Evolutionary conservation across 2,113 vertebrate species (phyloP).

Genomic region (Ctenodactylus gundi): DNA sequence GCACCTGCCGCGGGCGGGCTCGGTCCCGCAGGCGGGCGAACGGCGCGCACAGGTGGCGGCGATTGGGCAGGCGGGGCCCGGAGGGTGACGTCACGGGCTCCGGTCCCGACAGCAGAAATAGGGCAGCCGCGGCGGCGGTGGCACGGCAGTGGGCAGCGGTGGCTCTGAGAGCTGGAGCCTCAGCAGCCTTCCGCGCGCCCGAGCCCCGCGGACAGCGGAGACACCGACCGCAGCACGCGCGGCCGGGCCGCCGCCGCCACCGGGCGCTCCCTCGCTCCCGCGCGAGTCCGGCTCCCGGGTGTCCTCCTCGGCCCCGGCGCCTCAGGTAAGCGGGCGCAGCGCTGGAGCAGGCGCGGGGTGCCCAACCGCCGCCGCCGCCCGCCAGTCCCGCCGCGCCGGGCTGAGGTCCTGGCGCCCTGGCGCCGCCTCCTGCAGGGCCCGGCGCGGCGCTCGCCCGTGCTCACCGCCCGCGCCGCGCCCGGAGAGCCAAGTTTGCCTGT

Average conservation of each 20-base stretch:
- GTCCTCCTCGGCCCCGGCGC: constrained; percentile 16
- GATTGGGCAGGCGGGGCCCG: constrained; percentile 86
- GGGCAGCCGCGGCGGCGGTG: constrained; percentile 84
- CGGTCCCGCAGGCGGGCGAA: constrained; percentile 32
- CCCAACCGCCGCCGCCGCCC: background rate
- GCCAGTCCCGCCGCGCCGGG: background rate
- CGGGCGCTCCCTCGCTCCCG: constrained; percentile 14
- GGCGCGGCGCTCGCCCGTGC: background rate
- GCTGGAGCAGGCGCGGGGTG: background rate
- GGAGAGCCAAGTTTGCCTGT: constrained; percentile 68
- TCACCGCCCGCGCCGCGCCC: background rate
- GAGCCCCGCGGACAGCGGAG: constrained; percentile 8
- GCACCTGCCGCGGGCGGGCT: constrained; percentile 35
- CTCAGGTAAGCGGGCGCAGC: constrained; percentile 64
- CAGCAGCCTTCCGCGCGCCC: background rate
- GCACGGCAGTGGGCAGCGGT: constrained; percentile 78
- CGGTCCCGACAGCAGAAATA: constrained; percentile 90
- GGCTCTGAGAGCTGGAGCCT: constrained; percentile 31
- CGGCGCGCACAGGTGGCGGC: constrained; percentile 85
- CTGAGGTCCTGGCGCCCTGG: background rate
- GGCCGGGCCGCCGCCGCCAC: constrained; percentile 28
- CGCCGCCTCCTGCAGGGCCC: constrained; percentile 55
- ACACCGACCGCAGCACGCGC: constrained; percentile 24
- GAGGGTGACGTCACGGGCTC: constrained; percentile 91
- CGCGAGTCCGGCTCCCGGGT: constrained; percentile 44